Conservation (phyloP, 2,888 invertebrate genomes). For the Sylvicola cinctus region DNA sequence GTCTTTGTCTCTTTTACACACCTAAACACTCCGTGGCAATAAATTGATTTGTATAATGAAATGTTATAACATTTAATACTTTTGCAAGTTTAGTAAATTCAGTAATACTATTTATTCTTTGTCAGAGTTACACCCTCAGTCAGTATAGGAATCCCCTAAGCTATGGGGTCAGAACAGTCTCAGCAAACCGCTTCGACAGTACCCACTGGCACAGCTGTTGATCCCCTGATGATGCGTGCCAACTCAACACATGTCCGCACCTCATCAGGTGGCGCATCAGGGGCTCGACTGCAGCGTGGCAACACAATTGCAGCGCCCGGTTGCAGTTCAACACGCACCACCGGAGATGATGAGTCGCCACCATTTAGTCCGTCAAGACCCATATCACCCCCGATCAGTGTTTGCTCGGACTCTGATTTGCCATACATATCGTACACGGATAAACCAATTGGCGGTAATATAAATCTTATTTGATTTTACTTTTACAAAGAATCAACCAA, state of each 20-base stretch:
- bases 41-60: too few relatives aligned
- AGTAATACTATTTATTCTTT: too few relatives aligned
- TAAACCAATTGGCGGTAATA: conserved; percentile 60
- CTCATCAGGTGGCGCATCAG: conserved; percentile 10
- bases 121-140: too few relatives aligned
- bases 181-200: conserved; percentile 19
- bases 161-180: conserved; percentile 43
- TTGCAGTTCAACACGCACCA: conserved; percentile 14
- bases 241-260: not conserved
- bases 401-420: conserved; percentile 73
- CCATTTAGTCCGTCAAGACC: conserved; percentile 23
- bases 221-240: not conserved
- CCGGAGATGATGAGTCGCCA: conserved; percentile 15
- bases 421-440: conserved; percentile 86
- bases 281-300: conserved; percentile 26
- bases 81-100: too few relatives aligned
- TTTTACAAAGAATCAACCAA: not conserved
- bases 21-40: too few relatives aligned
- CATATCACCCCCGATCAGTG: conserved; percentile 68
- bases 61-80: too few relatives aligned
- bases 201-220: conserved; percentile 4
- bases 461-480: conserved; percentile 1
- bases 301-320: conserved; percentile 29
- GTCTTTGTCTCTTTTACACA: too few relatives aligned
- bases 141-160: too few relatives aligned